phyloP scores from a whole-genome alignment of 2,797 vertebrate species.

The Paguma larvata region DNA sequence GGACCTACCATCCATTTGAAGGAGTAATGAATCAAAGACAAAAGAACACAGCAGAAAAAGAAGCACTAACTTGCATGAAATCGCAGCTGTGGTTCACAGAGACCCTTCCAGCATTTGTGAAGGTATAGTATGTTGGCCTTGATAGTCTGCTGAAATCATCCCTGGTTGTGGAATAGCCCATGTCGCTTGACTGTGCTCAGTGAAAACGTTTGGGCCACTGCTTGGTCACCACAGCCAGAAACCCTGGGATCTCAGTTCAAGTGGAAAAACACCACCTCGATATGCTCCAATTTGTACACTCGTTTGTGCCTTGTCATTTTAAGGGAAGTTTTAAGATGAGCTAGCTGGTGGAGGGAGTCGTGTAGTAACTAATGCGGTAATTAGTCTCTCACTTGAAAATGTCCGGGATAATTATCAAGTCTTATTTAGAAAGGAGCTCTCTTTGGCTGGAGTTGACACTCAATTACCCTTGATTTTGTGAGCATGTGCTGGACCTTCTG shows the following conservation, averaged over 20 bases:
- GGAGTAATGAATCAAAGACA: background rate
- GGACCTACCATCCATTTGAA: background rate
- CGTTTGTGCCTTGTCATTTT: slow-evolving; percentile 45
- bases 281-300: background rate
- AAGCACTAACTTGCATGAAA: background rate
- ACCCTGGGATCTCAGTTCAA: background rate
- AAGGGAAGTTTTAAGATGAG: background rate
- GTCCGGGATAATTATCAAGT: slow-evolving; percentile 50
- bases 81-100: background rate
- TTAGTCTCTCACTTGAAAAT: slow-evolving; percentile 71
- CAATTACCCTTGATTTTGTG: slow-evolving; percentile 54
- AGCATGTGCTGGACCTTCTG: background rate
- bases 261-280: background rate
- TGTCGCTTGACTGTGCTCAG: background rate
- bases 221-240: background rate
- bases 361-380: slow-evolving; percentile 44
- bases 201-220: background rate
- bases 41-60: background rate
- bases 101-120: background rate
- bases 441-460: slow-evolving; percentile 24
- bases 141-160: background rate
- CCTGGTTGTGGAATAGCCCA: background rate
- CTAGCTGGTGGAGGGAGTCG: background rate
- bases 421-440: slow-evolving; percentile 2
- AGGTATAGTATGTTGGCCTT: background rate